A percentile compares a stretch with the other conserved stretches of the same genome.
These are phyloP conservation scores for Solea solea DNA, from an alignment of 2,113 vertebrate genomes.

Conservation along the genomic window DNA sequence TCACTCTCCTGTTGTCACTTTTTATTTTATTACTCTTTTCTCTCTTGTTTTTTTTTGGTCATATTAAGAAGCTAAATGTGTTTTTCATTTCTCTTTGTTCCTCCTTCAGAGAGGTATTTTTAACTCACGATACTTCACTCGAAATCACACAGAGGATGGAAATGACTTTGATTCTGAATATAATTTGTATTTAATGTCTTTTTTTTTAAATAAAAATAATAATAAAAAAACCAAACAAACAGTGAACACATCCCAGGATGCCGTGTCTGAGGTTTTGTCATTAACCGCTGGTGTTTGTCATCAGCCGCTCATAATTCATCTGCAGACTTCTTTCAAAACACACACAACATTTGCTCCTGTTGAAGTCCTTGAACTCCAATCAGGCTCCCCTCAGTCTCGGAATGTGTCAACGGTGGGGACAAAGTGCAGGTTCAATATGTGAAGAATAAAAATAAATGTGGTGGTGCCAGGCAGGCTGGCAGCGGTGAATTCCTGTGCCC, in stretches of 20 bases:
- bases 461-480: conserved; percentile 79
- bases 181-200: conserved; percentile 85
- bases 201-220: conserved; percentile 60
- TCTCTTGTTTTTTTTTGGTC: conserved; percentile 52
- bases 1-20: conserved; percentile 51
- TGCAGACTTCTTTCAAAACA: no score
- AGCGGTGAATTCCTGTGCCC: conserved; percentile 73
- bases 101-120: conserved; percentile 67
- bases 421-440: conserved; percentile 74
- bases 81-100: conserved; percentile 26
- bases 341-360: conserved; percentile 40
- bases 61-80: conserved; percentile 73
- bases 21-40: conserved; percentile 36
- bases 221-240: conserved; percentile 75
- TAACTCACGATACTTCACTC: conserved; percentile 76
- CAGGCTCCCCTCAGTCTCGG: conserved; percentile 67
- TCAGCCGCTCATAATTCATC: neutral
- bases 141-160: conserved; percentile 78
- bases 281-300: neutral
- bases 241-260: conserved; percentile 76
- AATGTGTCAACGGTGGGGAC: conserved; percentile 74
- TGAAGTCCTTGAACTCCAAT: conserved; percentile 55
- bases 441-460: conserved; percentile 78
- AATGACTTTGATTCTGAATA: conserved; percentile 78
- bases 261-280: neutral